These are phyloP conservation scores for Scrobipalpa costella DNA, from an alignment of 2,888 invertebrate species.

Conservation along the genomic window DNA sequence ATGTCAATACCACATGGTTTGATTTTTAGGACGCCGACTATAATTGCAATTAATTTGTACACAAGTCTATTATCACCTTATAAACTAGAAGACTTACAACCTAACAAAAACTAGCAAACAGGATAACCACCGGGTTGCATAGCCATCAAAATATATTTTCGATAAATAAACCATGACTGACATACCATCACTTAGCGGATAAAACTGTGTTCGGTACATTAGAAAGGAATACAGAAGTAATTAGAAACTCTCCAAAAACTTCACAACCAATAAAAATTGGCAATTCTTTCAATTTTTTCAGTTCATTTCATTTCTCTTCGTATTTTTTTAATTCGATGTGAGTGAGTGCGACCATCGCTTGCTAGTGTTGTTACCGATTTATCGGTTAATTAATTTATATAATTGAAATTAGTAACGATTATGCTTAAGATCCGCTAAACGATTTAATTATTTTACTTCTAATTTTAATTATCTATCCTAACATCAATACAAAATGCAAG, in stretches of 20 bases:
- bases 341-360: conserved; percentile 35
- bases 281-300: conserved; percentile 6
- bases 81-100: not conserved
- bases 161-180: conserved; percentile 36
- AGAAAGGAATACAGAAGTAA: not conserved
- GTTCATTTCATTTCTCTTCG: not conserved
- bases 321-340: conserved; percentile 39
- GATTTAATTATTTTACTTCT: too few relatives aligned
- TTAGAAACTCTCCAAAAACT: not conserved
- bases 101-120: conserved; percentile 25
- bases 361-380: conserved; percentile 24
- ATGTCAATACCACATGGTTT: conserved; percentile 65
- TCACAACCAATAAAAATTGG: not conserved
- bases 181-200: conserved; percentile 57
- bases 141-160: conserved; percentile 42
- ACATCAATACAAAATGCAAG: not conserved
- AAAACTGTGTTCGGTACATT: conserved; percentile 6
- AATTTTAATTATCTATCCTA: too few relatives aligned
- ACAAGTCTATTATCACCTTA: not conserved
- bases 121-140: conserved; percentile 62
- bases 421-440: not conserved
- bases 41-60: not conserved
- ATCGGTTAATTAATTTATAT: too few relatives aligned
- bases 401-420: too few relatives aligned
- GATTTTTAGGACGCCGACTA: not conserved